phyloP scores from a whole-genome alignment of 2,888 invertebrate species.

The Teleiodes luculella region DNA sequence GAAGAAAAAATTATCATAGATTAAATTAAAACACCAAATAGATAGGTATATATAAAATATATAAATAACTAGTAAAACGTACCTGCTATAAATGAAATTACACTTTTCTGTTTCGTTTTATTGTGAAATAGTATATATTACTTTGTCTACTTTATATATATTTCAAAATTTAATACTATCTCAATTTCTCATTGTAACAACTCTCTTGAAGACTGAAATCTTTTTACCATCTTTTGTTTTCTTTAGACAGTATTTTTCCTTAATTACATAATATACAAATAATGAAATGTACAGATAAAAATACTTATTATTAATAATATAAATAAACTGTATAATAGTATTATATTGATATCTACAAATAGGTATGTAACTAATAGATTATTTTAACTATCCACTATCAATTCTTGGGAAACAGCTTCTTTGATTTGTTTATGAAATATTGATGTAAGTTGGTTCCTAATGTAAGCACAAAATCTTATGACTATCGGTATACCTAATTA shows the following conservation, averaged over 20 bases:
- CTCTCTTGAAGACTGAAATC: background rate
- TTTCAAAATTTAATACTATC: no score
- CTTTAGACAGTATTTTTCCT: background rate
- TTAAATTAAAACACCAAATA: slow-evolving; percentile 9
- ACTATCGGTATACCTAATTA: slow-evolving; percentile 19
- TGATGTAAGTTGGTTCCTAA: slow-evolving; percentile 17
- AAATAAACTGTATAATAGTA: background rate
- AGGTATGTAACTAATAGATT: background rate
- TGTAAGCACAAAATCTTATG: slow-evolving; percentile 19
- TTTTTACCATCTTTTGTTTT: background rate
- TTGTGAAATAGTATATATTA: no score
- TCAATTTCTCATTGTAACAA: background rate
- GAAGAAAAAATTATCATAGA: slow-evolving; percentile 8
- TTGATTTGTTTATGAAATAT: background rate
- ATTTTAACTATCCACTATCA: background rate
- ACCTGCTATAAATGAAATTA: background rate
- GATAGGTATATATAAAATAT: slow-evolving; percentile 1
- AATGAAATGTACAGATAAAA: background rate
- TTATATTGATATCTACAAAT: no score
- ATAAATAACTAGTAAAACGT: background rate
- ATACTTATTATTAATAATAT: background rate
- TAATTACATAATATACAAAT: background rate
- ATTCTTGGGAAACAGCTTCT: background rate
- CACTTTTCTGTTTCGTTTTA: background rate
- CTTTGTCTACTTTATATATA: no score